phyloP scores from a whole-genome alignment of 2,113 vertebrate genomes.

The Zapus hudsonius region DNA sequence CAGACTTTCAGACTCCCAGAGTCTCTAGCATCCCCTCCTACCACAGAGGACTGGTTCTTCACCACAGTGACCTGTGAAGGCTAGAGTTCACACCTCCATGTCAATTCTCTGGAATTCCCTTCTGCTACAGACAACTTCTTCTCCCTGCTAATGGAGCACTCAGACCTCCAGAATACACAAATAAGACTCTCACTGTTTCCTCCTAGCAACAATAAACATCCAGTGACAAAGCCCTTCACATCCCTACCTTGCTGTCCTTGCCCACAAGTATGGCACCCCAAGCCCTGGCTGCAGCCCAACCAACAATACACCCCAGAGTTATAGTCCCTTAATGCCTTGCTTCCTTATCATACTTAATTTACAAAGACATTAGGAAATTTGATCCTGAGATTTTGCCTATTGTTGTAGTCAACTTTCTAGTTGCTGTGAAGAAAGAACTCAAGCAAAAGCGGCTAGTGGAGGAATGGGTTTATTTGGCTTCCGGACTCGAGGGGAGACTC shows the following conservation, averaged over 20 bases:
- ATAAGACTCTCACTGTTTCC: not conserved
- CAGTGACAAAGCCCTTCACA: not conserved
- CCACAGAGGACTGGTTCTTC: rapidly evolving
- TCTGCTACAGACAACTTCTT: too few species aligned
- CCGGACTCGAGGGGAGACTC: too few species aligned
- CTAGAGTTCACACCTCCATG: too few species aligned
- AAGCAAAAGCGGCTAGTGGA: too few species aligned
- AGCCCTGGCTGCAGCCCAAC: not conserved
- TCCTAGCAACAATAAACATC: too few species aligned
- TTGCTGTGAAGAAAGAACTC: too few species aligned
- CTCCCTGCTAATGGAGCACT: too few species aligned
- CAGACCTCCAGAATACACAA: not conserved
- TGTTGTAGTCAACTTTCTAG: too few species aligned
- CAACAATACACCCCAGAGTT: rapidly evolving
- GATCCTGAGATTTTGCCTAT: too few species aligned
- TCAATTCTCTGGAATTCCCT: too few species aligned
- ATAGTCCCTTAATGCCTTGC: not conserved
- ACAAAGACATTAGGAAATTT: not conserved
- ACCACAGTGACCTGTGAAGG: too few species aligned
- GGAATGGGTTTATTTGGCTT: too few species aligned
- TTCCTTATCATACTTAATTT: not conserved
- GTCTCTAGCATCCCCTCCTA: not conserved
- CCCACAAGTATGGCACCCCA: not conserved
- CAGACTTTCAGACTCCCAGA: rapidly evolving
- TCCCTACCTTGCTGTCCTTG: not conserved